These are phyloP conservation scores for Entosphenus tridentatus DNA, from an alignment of 2,113 vertebrate genomes.

Conservation along the genomic window DNA sequence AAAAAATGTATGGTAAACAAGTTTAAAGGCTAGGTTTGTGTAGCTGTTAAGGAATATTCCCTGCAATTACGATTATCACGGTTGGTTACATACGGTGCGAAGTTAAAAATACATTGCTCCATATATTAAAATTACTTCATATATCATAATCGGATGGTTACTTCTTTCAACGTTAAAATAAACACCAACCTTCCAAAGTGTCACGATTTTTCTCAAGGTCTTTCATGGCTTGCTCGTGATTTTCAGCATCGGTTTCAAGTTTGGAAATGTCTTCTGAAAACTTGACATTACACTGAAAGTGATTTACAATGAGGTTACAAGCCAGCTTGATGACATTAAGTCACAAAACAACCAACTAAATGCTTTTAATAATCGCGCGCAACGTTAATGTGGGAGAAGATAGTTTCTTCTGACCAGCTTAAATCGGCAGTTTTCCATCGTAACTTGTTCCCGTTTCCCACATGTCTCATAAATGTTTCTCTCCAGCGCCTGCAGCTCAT, in stretches of 20 bases:
- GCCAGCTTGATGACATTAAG: neutral
- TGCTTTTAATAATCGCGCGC: neutral
- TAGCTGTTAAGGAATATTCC: neutral
- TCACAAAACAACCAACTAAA: neutral
- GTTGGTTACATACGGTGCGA: no score
- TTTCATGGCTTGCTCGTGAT: no score
- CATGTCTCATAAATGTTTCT: conserved; percentile 19
- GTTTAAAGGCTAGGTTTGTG: neutral
- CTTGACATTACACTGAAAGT: neutral
- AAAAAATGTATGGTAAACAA: neutral
- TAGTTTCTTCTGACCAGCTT: conserved; percentile 19
- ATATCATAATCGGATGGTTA: neutral
- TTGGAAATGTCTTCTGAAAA: neutral
- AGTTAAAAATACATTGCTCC: no score
- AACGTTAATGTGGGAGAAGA: neutral
- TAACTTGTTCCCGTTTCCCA: conserved; percentile 16
- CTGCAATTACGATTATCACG: no score
- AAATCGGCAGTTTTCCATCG: conserved; percentile 21
- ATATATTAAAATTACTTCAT: no score
- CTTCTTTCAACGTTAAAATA: neutral
- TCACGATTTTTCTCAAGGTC: no score
- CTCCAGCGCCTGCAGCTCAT: conserved; percentile 19
- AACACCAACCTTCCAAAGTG: neutral
- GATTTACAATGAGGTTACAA: neutral
- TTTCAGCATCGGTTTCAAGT: neutral